Evolutionary conservation across 2,888 invertebrate species (phyloP).

Genomic region (Yponomeuta sedellus): DNA sequence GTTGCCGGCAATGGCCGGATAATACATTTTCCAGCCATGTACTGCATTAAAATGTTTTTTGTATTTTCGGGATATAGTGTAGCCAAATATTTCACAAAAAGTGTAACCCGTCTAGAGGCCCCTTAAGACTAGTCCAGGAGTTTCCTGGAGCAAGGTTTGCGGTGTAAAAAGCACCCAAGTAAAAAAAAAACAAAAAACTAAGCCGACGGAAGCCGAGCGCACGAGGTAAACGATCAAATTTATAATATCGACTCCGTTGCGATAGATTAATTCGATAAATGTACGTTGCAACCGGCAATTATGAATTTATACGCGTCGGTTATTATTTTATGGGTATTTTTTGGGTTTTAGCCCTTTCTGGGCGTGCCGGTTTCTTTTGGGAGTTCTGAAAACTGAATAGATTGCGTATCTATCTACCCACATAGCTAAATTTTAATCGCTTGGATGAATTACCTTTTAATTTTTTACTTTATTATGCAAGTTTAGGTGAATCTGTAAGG

Average conservation of each 20-base stretch:
- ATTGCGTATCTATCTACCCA: not conserved
- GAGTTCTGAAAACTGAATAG: not conserved
- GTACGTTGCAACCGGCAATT: constrained; percentile 39
- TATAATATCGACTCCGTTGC: constrained; percentile 7
- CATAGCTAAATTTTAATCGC: not conserved
- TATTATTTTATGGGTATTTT: constrained; percentile 32
- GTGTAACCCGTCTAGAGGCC: too few species aligned
- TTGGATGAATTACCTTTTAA: not conserved
- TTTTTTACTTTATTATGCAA: not conserved
- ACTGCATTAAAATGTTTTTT: too few species aligned
- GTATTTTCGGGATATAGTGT: too few species aligned
- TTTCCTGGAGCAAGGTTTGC: not conserved
- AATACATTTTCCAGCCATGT: too few species aligned
- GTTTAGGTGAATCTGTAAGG: too few species aligned
- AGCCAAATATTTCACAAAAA: too few species aligned
- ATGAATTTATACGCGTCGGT: constrained; percentile 49
- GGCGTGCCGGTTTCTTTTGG: not conserved
- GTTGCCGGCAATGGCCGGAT: too few species aligned
- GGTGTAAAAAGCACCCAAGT: not conserved
- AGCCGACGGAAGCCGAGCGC: constrained; percentile 4
- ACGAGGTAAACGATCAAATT: constrained; percentile 1
- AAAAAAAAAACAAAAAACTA: not conserved
- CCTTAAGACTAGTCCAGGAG: not conserved
- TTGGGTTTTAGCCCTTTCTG: constrained; percentile 18
- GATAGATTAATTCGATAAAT: constrained; percentile 18